Conservation (phyloP, 2,797 vertebrate genomes). For the Pangasius djambal region DNA sequence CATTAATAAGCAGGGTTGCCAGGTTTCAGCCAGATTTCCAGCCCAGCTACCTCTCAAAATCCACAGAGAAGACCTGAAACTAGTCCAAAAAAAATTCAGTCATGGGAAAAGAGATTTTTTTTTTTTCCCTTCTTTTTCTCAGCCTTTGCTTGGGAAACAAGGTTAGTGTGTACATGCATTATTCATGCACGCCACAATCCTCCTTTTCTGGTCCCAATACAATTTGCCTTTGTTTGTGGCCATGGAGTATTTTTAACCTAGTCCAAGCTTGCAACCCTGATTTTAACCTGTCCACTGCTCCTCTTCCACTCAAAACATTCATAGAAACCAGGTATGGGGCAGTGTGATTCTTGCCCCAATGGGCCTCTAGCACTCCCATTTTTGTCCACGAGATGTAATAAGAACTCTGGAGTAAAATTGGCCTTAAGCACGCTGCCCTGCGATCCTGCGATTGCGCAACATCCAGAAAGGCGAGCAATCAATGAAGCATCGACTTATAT, state of each 20-base stretch:
- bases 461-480: not conserved
- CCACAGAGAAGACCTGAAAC: not conserved
- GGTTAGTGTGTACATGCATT: not conserved
- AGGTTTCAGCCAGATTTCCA: not conserved
- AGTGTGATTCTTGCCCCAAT: not conserved
- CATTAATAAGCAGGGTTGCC: not conserved
- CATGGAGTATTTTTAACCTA: not conserved
- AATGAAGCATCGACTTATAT: not conserved
- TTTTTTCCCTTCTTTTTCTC: not conserved
- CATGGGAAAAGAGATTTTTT: not conserved
- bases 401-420: not conserved
- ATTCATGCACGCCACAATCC: not conserved
- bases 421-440: not conserved
- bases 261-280: not conserved
- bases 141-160: not conserved
- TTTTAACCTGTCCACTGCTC: not conserved
- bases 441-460: not conserved
- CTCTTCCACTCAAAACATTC: not conserved
- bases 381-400: not conserved
- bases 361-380: not conserved
- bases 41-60: not conserved
- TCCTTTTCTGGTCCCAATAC: not conserved
- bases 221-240: not conserved
- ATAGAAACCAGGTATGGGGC: not conserved
- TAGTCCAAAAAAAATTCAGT: not conserved